These are phyloP conservation scores for Papilio elwesi DNA, from an alignment of 2,888 invertebrate species.

Conservation along the genomic window DNA sequence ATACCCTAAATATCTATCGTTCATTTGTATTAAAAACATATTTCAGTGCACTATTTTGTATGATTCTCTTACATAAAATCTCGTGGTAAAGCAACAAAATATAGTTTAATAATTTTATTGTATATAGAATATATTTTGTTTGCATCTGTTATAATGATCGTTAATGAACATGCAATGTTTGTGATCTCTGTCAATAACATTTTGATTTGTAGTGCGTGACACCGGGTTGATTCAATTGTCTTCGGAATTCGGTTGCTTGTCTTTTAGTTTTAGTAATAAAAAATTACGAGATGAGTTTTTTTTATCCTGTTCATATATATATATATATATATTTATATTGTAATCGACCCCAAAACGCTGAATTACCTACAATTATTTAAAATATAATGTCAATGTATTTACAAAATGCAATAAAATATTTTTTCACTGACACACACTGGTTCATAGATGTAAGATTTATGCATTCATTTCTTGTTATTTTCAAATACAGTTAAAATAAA, in stretches of 20 bases:
- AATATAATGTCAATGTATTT: constrained; percentile 5
- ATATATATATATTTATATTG: no score
- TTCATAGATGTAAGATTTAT: constrained; percentile 1
- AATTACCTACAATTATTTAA: neutral
- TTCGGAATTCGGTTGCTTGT: constrained; percentile 27
- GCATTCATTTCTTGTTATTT: constrained; percentile 11
- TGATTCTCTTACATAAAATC: constrained; percentile 5
- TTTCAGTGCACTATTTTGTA: no score
- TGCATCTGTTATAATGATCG: constrained; percentile 53
- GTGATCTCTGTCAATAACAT: constrained; percentile 67
- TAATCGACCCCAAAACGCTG: neutral
- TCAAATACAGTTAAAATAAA: constrained; percentile 13
- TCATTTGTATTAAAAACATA: no score
- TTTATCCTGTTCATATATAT: neutral
- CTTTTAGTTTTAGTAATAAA: neutral
- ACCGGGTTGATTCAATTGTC: constrained; percentile 57
- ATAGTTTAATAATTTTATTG: constrained; percentile 43
- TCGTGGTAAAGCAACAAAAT: neutral
- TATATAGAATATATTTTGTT: constrained; percentile 23
- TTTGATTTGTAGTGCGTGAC: constrained; percentile 64
- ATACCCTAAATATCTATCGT: no score
- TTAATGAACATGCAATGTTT: constrained; percentile 58
- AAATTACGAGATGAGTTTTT: constrained; percentile 2
- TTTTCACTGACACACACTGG: constrained; percentile 2
- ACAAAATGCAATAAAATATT: constrained; percentile 13